Percentiles rank a stretch among this genome's conserved stretches.
Conservation (phyloP, 64 coral and sea anemone genomes). For the Montipora foliosa region DNA sequence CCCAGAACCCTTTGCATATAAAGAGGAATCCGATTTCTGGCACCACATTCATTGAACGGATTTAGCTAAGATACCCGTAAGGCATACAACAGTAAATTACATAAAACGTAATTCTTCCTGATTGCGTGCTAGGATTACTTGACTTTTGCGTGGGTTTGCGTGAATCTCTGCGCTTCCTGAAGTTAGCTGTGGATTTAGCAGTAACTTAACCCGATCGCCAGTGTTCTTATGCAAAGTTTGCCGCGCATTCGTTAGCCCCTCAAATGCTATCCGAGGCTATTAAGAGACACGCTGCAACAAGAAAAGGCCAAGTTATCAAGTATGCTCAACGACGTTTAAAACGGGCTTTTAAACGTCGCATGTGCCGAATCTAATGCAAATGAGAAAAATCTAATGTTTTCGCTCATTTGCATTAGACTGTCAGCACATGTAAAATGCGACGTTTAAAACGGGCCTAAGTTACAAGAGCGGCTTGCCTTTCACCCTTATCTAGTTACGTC, state of each 20-base stretch:
- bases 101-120: slow-evolving; percentile 13
- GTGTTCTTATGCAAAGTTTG: slow-evolving; percentile 55
- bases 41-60: too few relatives aligned
- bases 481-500: too few relatives aligned
- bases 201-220: not conserved
- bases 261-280: too few relatives aligned
- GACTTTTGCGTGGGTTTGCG: slow-evolving; percentile 35
- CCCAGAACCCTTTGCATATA: too few relatives aligned
- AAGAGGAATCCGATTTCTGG: too few relatives aligned
- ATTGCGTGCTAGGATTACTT: not conserved
- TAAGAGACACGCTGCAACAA: slow-evolving; percentile 23
- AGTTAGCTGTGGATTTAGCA: slow-evolving; percentile 16
- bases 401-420: too few relatives aligned
- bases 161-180: not conserved
- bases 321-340: too few relatives aligned
- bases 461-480: too few relatives aligned
- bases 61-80: too few relatives aligned
- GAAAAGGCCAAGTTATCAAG: too few relatives aligned
- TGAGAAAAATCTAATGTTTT: not conserved
- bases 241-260: not conserved
- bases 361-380: not conserved
- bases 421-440: too few relatives aligned
- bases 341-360: too few relatives aligned
- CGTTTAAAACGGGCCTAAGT: not conserved
- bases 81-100: not conserved